Evolutionary conservation across 2,797 vertebrate species (phyloP).

Genomic region (Rhabdomys pumilio): DNA sequence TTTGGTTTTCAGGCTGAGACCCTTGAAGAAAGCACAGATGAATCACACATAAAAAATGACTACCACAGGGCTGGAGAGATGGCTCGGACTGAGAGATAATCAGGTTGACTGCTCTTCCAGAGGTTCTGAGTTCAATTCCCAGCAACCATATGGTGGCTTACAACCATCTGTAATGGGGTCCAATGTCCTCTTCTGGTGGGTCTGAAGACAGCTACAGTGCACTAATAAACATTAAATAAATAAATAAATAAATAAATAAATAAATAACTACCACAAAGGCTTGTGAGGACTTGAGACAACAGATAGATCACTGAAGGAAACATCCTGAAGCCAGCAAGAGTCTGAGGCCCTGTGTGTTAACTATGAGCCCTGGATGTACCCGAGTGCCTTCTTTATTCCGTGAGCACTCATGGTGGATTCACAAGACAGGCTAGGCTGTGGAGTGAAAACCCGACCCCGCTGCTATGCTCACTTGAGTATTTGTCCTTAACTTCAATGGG

Average conservation of each 20-base stretch:
- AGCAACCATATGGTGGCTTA: not conserved
- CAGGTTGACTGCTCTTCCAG: not conserved
- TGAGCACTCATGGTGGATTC: accelerated
- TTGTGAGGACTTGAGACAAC: slow-evolving; percentile 24
- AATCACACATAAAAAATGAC: not conserved
- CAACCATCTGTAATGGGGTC: not conserved
- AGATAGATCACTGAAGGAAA: not conserved
- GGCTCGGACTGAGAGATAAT: not conserved
- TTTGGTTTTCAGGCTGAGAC: not conserved
- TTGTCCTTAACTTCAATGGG: slow-evolving; percentile 15
- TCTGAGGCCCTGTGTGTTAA: not conserved
- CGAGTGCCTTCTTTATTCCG: not conserved
- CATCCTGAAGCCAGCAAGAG: not conserved
- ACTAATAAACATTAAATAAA: no score
- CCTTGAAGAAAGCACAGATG: not conserved
- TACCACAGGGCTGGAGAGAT: not conserved
- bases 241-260: no score
- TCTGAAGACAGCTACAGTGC: not conserved
- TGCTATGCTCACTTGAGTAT: not conserved
- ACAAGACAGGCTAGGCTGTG: not conserved
- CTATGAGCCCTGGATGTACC: not conserved
- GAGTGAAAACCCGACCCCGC: not conserved
- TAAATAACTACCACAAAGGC: not conserved
- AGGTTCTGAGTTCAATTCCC: not conserved
- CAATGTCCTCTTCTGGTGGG: not conserved